A percentile compares a stretch with the other conserved stretches of the same genome.
Evolutionary conservation across 2,888 invertebrate genomes (phyloP).

Genomic region (Pyrrhia umbra): DNA sequence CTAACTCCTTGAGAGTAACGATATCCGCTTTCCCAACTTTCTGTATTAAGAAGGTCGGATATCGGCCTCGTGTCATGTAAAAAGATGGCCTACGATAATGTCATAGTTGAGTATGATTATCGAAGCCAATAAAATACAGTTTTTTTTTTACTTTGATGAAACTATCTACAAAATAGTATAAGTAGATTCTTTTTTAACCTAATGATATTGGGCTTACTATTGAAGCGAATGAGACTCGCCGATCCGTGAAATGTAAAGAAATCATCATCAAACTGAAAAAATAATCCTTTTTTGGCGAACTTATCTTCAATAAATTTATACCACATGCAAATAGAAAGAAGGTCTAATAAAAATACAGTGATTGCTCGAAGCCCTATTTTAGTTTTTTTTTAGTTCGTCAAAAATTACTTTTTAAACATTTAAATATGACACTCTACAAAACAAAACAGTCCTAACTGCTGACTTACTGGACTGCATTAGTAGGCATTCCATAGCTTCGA

Average conservation of each 20-base stretch:
- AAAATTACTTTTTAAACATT: background rate
- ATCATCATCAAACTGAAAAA: background rate
- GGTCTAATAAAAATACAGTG: too few species aligned
- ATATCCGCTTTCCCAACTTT: too few species aligned
- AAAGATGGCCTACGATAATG: background rate
- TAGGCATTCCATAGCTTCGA: background rate
- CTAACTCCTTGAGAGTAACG: too few species aligned
- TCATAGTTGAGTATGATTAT: background rate
- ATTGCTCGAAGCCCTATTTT: too few species aligned
- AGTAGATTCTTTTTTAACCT: background rate
- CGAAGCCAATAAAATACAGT: background rate
- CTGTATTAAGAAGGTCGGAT: too few species aligned
- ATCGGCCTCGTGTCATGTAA: background rate
- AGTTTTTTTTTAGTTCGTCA: too few species aligned
- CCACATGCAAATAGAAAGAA: background rate
- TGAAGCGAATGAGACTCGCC: background rate
- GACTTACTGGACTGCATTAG: background rate
- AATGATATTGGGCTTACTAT: background rate
- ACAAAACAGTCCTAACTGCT: background rate
- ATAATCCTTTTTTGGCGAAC: background rate
- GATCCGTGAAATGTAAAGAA: background rate
- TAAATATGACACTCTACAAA: background rate
- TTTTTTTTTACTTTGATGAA: background rate
- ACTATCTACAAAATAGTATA: background rate
- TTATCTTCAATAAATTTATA: background rate